Evolutionary conservation across 2,797 vertebrate species (phyloP).

Genomic region (Lepilemur septentrionalis): DNA sequence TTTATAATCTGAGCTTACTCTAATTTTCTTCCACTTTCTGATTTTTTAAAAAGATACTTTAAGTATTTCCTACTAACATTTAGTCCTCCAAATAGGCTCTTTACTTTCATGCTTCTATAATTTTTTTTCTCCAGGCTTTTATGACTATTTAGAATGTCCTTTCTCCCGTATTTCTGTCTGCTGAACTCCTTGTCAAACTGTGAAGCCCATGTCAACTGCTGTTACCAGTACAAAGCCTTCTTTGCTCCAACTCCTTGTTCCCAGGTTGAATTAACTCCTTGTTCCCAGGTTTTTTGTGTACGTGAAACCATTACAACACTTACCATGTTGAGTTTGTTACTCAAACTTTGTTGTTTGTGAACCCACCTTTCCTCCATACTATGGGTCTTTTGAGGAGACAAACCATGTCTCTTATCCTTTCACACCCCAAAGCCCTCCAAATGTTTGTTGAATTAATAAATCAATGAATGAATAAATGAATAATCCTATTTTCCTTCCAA

Average conservation of each 20-base stretch:
- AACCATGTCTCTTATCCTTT: background rate
- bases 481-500: background rate
- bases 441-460: background rate
- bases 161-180: background rate
- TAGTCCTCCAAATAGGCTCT: background rate
- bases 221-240: background rate
- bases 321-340: background rate
- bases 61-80: background rate
- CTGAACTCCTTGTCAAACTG: background rate
- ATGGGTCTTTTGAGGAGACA: background rate
- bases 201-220: background rate
- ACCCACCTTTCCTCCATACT: background rate
- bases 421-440: background rate
- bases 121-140: background rate
- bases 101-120: background rate
- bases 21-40: slow-evolving; percentile 7
- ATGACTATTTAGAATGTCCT: background rate
- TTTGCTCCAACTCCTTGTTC: background rate
- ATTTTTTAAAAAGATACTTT: background rate
- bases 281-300: background rate
- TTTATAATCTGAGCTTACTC: background rate
- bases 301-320: background rate
- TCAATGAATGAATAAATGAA: background rate
- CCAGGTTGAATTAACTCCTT: background rate
- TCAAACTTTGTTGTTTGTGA: background rate